Evolutionary conservation across 2,113 vertebrate genomes (phyloP), one percentile per base, ranked within the genome.

Genomic region (Columba livia): DNA sequence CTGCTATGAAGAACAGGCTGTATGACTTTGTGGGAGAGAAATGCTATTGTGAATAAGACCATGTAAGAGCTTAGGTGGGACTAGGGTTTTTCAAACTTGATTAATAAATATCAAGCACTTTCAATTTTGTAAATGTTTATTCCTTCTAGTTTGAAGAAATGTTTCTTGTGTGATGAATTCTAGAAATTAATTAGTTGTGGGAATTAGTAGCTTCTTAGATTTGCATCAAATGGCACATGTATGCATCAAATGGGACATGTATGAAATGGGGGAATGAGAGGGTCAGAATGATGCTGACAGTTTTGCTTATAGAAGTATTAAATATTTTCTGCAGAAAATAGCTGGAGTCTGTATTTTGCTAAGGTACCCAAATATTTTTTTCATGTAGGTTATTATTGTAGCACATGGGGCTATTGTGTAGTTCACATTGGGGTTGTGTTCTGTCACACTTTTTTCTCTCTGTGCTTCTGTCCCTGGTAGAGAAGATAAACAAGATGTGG

Each of bases 41-140:
- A 34, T 0, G 0, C 23, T 81, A 3, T 42, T 51, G 23, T 34
- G 38, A 84, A 11, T 15, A 89, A 60, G 54, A 10, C 36, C 66
- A 21, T 70, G 9, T 15, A 66, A 65, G 42, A 89, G 24, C 16
- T 73, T 69, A 67, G 36, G n/a, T 61, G 56, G 34, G 75, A 17
- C 10, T 32, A 62, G 57, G 18, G 9, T 15, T 86, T 10, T 70
- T 83, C 19, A 34, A 64, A 60, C 14, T 54, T 40, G 10, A 54
- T 85, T 75, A 79, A 85, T 82, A 72, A 64, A 51, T 82, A 16
- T 21, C 40, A 90, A 61, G 5, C 10, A 25, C 12, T 72, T 58
- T 40, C 4, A 7, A 12, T 32, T 36, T 23, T 87, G 26, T 15
- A 25, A 40, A 15, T 79, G 14, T 64, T 65, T 85, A 54, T 70